phyloP scores from a whole-genome alignment of 1,140 invertebrate species.

The Ephestia elutella region DNA sequence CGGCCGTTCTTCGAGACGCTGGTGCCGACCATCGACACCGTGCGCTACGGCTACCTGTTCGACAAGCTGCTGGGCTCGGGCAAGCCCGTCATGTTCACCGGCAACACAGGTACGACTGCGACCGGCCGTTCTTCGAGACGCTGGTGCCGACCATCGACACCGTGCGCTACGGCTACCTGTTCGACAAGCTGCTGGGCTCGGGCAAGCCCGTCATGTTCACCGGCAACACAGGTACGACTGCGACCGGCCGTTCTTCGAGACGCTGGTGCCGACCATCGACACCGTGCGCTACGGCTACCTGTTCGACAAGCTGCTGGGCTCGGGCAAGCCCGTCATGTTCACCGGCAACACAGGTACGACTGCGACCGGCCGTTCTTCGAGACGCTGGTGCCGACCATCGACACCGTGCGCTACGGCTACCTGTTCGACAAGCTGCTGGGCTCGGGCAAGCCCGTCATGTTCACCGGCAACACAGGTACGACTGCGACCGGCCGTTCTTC shows the following conservation, averaged over 20 bases:
- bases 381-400: conserved; percentile 92
- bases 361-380: conserved; percentile 83
- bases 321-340: conserved; percentile 83
- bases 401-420: conserved; percentile 87
- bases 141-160: conserved; percentile 94
- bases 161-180: conserved; percentile 85
- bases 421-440: conserved; percentile 84
- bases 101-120: conserved; percentile 77
- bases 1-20: conserved; percentile 89
- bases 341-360: conserved; percentile 82
- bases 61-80: conserved; percentile 81
- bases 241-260: conserved; percentile 85
- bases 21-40: conserved; percentile 92
- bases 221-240: conserved; percentile 79
- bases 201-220: conserved; percentile 85
- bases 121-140: conserved; percentile 87
- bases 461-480: conserved; percentile 83
- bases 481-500: conserved; percentile 79
- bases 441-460: conserved; percentile 82
- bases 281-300: conserved; percentile 87
- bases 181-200: conserved; percentile 82
- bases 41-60: conserved; percentile 86
- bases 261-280: conserved; percentile 92
- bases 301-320: conserved; percentile 82
- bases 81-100: conserved; percentile 85